Base-by-base conservation (phyloP, 2,888 invertebrate genomes). In the Erynnis tages region DNA sequence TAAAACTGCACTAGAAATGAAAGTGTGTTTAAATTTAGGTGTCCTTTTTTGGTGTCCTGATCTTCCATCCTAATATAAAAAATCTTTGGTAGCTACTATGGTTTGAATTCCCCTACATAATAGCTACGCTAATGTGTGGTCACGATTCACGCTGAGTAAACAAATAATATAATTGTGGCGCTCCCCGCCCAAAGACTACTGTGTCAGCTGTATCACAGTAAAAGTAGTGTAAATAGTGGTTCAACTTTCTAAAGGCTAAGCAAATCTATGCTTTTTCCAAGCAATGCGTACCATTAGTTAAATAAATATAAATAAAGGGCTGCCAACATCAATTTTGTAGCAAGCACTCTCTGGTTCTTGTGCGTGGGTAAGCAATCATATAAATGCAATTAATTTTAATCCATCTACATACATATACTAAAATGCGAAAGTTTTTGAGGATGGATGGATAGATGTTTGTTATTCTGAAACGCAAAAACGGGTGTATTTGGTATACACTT, bases 141-240 rank as follows among this genome's bases (percentile, higher is more conserved):
- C 49, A 49, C 49, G 34, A 43, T 50, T 50, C 50, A 50, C 47
- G 35, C 29, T 44, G 25, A 50, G 27, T 11, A 44, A 54, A 44
- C 45, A 43, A 38, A 50, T 50, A 47, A 35, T 47, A 52, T 40
- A 43, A 23, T 17, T 35, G 37, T 48, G 49, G 34, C 44, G 30
- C 53, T 53, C 49, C 38, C 38, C 41, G 35, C 25, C 38, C 48
- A 13, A 44, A 46, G 55, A 55, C 57, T 57, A 55, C 57, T 35
- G 47, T 56, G 56, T 54, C 54, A 54, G 50, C 54, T 50, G 43
- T 27, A 25, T 49, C 49, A 49, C 34, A 41, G 49, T 34, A 49
- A 34, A 41, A 43, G 43, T 13, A 50, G 35, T 27, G 43, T 43
- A 43, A 50, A 43, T 43, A 50, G 35, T 35, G 13, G 50, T 35